phyloP scores from a whole-genome alignment of 2,797 vertebrate species.

The Gouania willdenowi region DNA sequence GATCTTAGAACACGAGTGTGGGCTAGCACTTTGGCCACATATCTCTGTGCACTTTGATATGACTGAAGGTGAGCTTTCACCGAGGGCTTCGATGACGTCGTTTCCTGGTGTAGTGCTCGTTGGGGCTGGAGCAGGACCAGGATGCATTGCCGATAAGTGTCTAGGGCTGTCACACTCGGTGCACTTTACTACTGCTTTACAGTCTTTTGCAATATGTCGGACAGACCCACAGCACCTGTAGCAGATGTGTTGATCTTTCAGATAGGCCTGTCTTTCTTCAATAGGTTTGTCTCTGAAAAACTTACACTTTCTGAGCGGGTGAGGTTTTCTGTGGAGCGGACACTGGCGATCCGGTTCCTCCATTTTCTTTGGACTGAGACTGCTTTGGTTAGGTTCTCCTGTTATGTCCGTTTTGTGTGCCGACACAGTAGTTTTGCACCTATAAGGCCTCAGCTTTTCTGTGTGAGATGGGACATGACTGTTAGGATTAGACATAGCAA shows the following conservation, averaged over 20 bases:
- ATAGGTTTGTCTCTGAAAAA: neutral
- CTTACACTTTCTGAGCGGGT: neutral
- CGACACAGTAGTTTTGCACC: neutral
- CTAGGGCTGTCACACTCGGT: neutral
- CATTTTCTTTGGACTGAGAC: neutral
- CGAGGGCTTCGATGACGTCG: neutral
- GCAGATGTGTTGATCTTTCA: too few relatives aligned
- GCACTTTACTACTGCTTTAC: neutral
- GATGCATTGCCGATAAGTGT: constrained; percentile 3
- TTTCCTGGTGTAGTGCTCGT: rapidly evolving
- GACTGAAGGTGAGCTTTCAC: neutral
- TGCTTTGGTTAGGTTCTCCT: rapidly evolving
- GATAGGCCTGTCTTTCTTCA: too few relatives aligned
- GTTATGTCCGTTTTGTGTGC: neutral
- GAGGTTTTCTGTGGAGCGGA: neutral
- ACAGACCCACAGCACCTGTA: too few relatives aligned
- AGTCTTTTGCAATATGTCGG: too few relatives aligned
- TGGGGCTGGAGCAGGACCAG: neutral
- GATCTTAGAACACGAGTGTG: neutral
- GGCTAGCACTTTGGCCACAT: neutral
- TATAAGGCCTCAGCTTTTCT: neutral
- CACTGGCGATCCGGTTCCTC: neutral
- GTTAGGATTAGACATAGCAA: neutral
- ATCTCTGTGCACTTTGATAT: neutral
- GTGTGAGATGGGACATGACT: neutral